A percentile compares a stretch with the other conserved stretches of the same genome.
Evolutionary conservation across 2,797 vertebrate genomes (phyloP).

Genomic region (Hapalemur alaotrensis): DNA sequence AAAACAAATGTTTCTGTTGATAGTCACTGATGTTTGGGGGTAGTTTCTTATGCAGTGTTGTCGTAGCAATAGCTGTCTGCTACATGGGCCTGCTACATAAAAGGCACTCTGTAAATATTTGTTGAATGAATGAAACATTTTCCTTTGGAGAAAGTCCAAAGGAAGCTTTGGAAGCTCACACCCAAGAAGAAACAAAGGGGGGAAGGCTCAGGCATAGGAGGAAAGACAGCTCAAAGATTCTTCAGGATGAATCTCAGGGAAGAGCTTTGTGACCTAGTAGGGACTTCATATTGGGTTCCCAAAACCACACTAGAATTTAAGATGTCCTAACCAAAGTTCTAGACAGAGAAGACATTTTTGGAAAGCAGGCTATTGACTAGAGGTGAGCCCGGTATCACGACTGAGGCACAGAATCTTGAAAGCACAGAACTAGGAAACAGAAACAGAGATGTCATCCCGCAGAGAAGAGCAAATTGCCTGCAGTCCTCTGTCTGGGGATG

Average conservation of each 20-base stretch:
- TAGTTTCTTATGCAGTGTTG: not conserved
- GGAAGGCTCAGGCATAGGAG: not conserved
- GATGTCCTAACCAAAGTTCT: not conserved
- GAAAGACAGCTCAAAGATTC: not conserved
- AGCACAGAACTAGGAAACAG: not conserved
- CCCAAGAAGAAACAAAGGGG: not conserved
- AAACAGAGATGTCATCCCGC: not conserved
- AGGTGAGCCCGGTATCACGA: not conserved
- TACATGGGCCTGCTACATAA: not conserved
- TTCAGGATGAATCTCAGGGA: not conserved
- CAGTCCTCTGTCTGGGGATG: not conserved
- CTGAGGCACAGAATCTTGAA: not conserved
- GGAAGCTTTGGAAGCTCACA: not conserved
- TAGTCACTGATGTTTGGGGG: not conserved
- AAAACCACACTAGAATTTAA: not conserved
- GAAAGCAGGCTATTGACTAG: not conserved
- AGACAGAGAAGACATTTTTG: not conserved
- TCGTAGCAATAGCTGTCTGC: not conserved
- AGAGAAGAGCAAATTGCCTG: not conserved
- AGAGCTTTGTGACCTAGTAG: not conserved
- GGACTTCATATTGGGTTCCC: not conserved
- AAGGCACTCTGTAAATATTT: not conserved
- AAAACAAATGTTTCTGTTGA: not conserved
- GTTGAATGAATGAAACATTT: not conserved
- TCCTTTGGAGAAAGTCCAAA: not conserved